Base-by-base conservation (phyloP, 2,888 invertebrate genomes). In the Drosophila kuntzei region DNA sequence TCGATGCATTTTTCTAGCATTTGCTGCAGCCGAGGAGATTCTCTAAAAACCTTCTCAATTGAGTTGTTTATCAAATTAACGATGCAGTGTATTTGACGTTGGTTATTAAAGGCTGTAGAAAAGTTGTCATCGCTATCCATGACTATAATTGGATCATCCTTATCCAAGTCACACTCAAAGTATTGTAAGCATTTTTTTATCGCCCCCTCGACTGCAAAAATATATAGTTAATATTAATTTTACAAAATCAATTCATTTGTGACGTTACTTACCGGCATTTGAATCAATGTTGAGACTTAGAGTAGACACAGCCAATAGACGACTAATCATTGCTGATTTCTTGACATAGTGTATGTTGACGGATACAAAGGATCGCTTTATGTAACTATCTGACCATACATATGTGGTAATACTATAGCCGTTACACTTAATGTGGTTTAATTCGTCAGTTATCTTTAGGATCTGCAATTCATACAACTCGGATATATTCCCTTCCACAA, bases 111-210 rank as follows among this genome's bases (percentile, higher is more conserved):
- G 2, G 50, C 59, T 7, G 3, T 12, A 7, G 20, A 5, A 8
- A 41, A 34, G 12, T 3, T 12, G 0, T 25, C 32, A 12, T 50
- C 22, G 1, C 6, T n/a, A n/a, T 50, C 34, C 18, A 25, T 50
- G 12, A 59, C 59, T 7, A 59, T 43, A 12, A 50, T 50, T 6
- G 50, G 50, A 14, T 50, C 18, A n/a, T 59, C 59, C n/a, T 18
- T 25, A n/a, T 34, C 59, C 50, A 59, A 34, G 18, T 59, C 34
- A 25, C 50, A 59, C 0, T 36, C 50, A 27, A 59, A 50, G 9
- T 22, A 18, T n/a, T 12, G 41, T 18, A 59, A 41, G 16, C 59
- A 50, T 5, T 51, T 43, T 6, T 12, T 25, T 16, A 59, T 32
- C n/a, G 32, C 12, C n/a, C 34, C 14, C 32, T 50, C 39, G 16